Base-by-base conservation (phyloP, 2,113 vertebrate genomes). In the Megaceryle maxima region DNA sequence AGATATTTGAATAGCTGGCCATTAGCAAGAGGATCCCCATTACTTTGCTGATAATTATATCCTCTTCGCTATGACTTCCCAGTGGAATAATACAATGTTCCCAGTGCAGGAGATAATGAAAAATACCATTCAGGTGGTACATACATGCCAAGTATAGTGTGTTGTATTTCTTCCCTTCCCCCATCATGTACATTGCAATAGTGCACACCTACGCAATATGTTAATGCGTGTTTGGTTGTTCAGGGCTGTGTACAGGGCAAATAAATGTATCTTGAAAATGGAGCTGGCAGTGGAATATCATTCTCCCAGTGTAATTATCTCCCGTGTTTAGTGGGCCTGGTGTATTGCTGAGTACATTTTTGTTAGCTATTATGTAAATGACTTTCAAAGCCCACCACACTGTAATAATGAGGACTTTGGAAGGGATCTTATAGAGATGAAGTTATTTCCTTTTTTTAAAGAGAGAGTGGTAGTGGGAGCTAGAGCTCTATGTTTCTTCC, bases 1-100 rank as follows among this genome's bases (percentile, higher is more conserved):
- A 98, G 98, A 98, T 98, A 98, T 98, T 98, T 98, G 98, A 98
- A 98, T 98, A 98, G 97, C 98, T 98, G 97, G 97, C 97, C 98
- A 98, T 98, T 98, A 98, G 97, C 97, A 96, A 97, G 96, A 98
- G 97, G 97, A 97, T 98, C 97, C 97, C 97, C 97, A 98, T 98
- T 98, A 98, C 97, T 97, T 97, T 98, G 96, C 97, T 98, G 97
- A 98, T 98, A 98, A 98, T 98, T 98, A 98, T 97, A 98, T 98
- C 97, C 96, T 97, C 97, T 98, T 97, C 31, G 17, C 97, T 95
- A 97, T 97, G 96, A 97, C 97, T 97, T 98, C 98, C 98, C 98
- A 96, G 89, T 98, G 98, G 98, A 98, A 98, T 98, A 98, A 98
- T 98, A 97, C 91, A 98, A 97, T 87, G 90, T 97, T 98, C 97